phyloP scores from a whole-genome alignment of 2,113 vertebrate genomes.

The Etia nguti region DNA sequence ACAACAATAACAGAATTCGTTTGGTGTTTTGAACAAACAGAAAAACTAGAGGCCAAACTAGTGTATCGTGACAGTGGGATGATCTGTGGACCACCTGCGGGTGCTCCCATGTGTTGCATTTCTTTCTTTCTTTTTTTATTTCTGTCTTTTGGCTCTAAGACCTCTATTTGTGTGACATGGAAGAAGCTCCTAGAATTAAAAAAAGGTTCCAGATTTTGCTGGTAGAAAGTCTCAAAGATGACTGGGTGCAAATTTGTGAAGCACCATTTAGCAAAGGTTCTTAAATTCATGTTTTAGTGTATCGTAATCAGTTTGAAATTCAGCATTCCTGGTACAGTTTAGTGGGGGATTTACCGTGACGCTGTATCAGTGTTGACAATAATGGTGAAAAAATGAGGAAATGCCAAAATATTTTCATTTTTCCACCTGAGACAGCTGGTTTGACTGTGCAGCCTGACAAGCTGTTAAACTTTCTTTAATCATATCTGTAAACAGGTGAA shows the following conservation, averaged over 20 bases:
- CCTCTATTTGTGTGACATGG: background rate
- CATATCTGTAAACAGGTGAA: background rate
- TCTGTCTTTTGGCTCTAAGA: constrained; percentile 17
- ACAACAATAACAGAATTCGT: constrained; percentile 19
- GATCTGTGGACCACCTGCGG: background rate
- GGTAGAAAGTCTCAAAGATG: background rate
- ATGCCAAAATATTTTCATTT: background rate
- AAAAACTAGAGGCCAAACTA: background rate
- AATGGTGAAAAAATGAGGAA: background rate
- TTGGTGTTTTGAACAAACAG: constrained; percentile 15
- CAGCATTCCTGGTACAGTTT: background rate
- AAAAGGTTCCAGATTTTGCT: background rate
- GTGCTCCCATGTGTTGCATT: background rate
- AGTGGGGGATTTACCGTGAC: background rate
- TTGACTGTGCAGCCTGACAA: background rate
- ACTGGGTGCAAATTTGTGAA: background rate
- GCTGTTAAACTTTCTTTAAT: background rate
- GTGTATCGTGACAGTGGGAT: constrained; percentile 13
- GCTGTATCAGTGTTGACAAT: background rate
- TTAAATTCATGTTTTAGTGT: background rate
- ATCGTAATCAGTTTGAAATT: background rate
- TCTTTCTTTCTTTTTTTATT: background rate
- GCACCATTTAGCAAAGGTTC: background rate
- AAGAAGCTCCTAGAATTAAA: constrained; percentile 21
- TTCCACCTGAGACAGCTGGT: background rate